phyloP scores from a whole-genome alignment of 2,113 vertebrate genomes.

The Antennarius striatus region DNA sequence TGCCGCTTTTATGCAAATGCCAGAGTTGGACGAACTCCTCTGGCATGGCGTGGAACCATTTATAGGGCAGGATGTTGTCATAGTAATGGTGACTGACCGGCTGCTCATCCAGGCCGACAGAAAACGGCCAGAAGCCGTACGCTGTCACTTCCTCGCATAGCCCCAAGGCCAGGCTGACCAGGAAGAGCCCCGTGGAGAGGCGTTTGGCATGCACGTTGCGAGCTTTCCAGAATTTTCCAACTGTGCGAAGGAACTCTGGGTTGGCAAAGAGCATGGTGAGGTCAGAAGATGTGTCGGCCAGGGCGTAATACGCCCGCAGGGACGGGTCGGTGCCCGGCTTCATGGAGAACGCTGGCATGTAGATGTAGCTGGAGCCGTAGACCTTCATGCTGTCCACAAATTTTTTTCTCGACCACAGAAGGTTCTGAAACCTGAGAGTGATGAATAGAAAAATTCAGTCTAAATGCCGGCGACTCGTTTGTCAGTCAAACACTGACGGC shows the following conservation, averaged over 20 bases:
- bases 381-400: constrained; percentile 93
- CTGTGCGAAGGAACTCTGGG: constrained; percentile 89
- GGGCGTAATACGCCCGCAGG: constrained; percentile 87
- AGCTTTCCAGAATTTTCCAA: constrained; percentile 92
- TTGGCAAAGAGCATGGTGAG: constrained; percentile 94
- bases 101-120: constrained; percentile 80
- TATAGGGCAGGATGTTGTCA: constrained; percentile 90
- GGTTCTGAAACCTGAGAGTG: constrained; percentile 88
- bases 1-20: constrained; percentile 92
- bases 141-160: constrained; percentile 93
- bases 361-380: constrained; percentile 93
- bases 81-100: constrained; percentile 97
- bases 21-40: constrained; percentile 97
- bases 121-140: constrained; percentile 98
- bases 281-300: constrained; percentile 86
- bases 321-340: constrained; percentile 89
- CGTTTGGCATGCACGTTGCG: constrained; percentile 90
- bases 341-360: constrained; percentile 98
- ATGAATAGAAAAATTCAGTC: not conserved
- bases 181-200: constrained; percentile 93
- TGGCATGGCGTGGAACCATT: constrained; percentile 94
- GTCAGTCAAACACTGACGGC: no score
- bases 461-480: no score
- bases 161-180: constrained; percentile 91
- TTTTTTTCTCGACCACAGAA: constrained; percentile 91